Evolutionary conservation across 2,113 vertebrate species (phyloP).

Genomic region (Salvelinus fontinalis): DNA sequence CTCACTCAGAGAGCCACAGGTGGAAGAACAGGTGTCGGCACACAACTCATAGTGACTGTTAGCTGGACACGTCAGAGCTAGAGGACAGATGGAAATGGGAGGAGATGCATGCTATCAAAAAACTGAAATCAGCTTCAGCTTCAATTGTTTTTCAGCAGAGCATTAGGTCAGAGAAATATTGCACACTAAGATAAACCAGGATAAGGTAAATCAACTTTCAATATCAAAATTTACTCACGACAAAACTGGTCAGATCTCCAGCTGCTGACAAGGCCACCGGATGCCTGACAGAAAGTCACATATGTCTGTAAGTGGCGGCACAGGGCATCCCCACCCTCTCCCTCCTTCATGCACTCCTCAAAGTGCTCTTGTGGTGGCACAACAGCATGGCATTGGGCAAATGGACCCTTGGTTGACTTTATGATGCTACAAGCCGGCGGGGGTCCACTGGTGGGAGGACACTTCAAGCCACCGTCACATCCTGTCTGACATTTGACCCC

Average conservation of each 20-base stretch:
- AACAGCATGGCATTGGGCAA: no score
- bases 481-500: no score
- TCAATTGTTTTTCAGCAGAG: no score
- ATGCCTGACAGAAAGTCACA: no score
- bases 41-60: conserved; percentile 57
- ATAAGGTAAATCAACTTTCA: no score
- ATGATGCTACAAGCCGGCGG: not conserved
- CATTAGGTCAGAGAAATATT: no score
- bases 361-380: no score
- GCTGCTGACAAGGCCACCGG: not conserved
- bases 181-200: no score
- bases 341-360: conserved; percentile 29
- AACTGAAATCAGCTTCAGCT: no score
- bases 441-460: not conserved
- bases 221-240: conserved; percentile 54
- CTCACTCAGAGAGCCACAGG: conserved; percentile 49
- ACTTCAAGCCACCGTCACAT: no score
- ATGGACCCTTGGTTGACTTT: no score
- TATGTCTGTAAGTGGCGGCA: conserved; percentile 19
- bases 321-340: conserved; percentile 21
- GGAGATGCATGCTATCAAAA: no score
- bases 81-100: not conserved
- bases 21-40: conserved; percentile 53
- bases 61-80: conserved; percentile 58
- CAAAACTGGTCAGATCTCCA: conserved; percentile 71